These are phyloP conservation scores for Thalassophryne amazonica DNA, from an alignment of 2,797 vertebrate species.

Conservation along the genomic window DNA sequence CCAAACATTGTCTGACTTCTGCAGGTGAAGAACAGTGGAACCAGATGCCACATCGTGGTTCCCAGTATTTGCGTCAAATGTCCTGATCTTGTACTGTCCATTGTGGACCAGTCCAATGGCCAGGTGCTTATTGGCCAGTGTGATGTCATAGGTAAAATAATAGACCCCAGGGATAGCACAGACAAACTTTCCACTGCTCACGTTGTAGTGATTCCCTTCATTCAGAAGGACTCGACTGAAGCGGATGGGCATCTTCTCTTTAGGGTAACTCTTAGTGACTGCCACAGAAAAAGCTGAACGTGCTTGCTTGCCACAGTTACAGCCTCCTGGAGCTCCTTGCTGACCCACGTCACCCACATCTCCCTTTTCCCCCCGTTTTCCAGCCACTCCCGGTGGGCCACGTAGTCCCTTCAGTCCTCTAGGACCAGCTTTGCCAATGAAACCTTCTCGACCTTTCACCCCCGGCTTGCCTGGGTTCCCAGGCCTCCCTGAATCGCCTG, in stretches of 20 bases:
- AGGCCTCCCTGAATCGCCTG: constrained; percentile 85
- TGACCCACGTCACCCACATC: constrained; percentile 82
- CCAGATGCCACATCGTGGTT: constrained; percentile 95
- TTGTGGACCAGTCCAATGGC: constrained; percentile 97
- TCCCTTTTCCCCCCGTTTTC: constrained; percentile 82
- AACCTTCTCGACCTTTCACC: constrained; percentile 84
- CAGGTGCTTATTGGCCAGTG: constrained; percentile 93
- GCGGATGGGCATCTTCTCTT: constrained; percentile 90
- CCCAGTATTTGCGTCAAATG: constrained; percentile 95
- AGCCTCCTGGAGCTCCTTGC: constrained; percentile 83
- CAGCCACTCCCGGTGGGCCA: constrained; percentile 79
- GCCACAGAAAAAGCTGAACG: constrained; percentile 94
- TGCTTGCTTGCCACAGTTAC: constrained; percentile 81
- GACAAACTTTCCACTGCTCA: constrained; percentile 89
- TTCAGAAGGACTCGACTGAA: constrained; percentile 95
- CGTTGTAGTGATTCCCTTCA: constrained; percentile 90
- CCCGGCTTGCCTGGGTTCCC: constrained; percentile 90
- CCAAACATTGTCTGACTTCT: constrained; percentile 90
- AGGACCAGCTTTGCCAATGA: constrained; percentile 88
- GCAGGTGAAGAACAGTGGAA: constrained; percentile 89
- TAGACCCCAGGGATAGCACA: constrained; percentile 91
- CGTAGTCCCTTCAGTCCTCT: constrained; percentile 84
- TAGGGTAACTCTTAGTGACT: constrained; percentile 92
- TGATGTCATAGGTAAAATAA: constrained; percentile 96
- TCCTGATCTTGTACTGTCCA: constrained; percentile 93